These are phyloP conservation scores for Manduca sexta DNA, from an alignment of 1,140 invertebrate species.

Conservation along the genomic window DNA sequence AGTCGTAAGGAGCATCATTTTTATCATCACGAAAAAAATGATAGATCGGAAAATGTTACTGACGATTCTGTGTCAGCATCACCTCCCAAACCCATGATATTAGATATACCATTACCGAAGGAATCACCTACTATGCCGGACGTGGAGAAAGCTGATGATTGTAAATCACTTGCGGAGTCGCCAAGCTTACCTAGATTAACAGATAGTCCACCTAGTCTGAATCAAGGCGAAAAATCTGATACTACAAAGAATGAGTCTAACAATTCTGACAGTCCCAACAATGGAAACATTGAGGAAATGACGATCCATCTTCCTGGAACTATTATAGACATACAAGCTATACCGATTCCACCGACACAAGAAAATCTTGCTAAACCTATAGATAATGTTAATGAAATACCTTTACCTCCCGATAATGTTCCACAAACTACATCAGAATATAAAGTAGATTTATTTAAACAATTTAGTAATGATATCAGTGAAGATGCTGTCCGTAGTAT, in stretches of 20 bases:
- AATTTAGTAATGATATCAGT: slow-evolving; percentile 69
- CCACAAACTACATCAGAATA: slow-evolving; percentile 1
- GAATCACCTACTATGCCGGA: slow-evolving; percentile 31
- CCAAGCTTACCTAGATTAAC: slow-evolving; percentile 67
- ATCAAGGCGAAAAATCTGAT: slow-evolving; percentile 26
- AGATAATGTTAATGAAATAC: slow-evolving; percentile 52
- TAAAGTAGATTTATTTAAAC: slow-evolving; percentile 40
- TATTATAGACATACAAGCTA: slow-evolving; percentile 43
- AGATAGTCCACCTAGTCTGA: slow-evolving; percentile 55
- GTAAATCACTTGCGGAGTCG: slow-evolving; percentile 41
- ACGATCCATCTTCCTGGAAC: too few species aligned
- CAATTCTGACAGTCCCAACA: slow-evolving; percentile 24
- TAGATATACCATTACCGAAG: slow-evolving; percentile 54
- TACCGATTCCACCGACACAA: slow-evolving; percentile 54
- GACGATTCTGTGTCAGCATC: slow-evolving; percentile 31
- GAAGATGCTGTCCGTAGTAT: slow-evolving; percentile 83
- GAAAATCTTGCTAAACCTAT: slow-evolving; percentile 39
- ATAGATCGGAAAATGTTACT: slow-evolving; percentile 29
- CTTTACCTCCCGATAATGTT: slow-evolving; percentile 22
- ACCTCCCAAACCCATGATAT: slow-evolving; percentile 43
- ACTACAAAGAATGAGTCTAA: slow-evolving; percentile 11
- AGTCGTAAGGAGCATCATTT: slow-evolving; percentile 79
- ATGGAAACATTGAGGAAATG: slow-evolving; percentile 18
- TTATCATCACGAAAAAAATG: slow-evolving; percentile 69
- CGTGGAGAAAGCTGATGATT: slow-evolving; percentile 40